Evolutionary conservation across 2,888 invertebrate genomes (phyloP).

Genomic region (Nycteola revayana): DNA sequence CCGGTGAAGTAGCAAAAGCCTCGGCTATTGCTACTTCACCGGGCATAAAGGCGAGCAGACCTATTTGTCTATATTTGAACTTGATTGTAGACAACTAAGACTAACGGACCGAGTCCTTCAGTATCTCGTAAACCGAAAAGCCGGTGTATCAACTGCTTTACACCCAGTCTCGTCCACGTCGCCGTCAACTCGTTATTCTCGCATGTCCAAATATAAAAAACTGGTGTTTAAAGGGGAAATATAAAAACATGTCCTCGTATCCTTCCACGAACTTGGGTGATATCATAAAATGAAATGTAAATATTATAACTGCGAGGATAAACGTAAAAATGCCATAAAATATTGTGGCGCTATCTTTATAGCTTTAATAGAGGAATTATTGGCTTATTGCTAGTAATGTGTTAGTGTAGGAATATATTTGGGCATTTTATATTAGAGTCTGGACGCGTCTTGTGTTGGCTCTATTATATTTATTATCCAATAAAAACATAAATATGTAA

Average conservation of each 20-base stretch:
- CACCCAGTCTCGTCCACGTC: neutral
- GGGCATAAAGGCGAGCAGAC: no score
- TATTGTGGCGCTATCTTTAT: slow-evolving; percentile 51
- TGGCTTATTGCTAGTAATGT: slow-evolving; percentile 30
- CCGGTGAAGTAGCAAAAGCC: no score
- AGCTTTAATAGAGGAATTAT: slow-evolving; percentile 44
- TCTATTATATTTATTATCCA: no score
- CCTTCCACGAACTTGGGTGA: slow-evolving; percentile 19
- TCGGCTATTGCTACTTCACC: no score
- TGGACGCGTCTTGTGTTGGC: slow-evolving; percentile 3
- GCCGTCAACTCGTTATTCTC: slow-evolving; percentile 8
- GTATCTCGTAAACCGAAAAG: no score
- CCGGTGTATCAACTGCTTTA: no score
- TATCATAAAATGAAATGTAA: slow-evolving; percentile 50
- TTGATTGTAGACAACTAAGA: no score
- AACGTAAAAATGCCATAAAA: slow-evolving; percentile 53
- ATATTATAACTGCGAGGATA: slow-evolving; percentile 48
- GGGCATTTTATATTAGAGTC: neutral
- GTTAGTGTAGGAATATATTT: slow-evolving; percentile 19
- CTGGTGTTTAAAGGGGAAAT: slow-evolving; percentile 21
- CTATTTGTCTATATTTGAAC: no score
- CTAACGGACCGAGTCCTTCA: no score
- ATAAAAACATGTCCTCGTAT: slow-evolving; percentile 21
- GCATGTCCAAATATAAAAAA: slow-evolving; percentile 19
- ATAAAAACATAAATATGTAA: no score